Percentiles rank a stretch among this genome's conserved stretches.
phyloP scores from a whole-genome alignment of 2,113 vertebrate species.

The Tyto alba region DNA sequence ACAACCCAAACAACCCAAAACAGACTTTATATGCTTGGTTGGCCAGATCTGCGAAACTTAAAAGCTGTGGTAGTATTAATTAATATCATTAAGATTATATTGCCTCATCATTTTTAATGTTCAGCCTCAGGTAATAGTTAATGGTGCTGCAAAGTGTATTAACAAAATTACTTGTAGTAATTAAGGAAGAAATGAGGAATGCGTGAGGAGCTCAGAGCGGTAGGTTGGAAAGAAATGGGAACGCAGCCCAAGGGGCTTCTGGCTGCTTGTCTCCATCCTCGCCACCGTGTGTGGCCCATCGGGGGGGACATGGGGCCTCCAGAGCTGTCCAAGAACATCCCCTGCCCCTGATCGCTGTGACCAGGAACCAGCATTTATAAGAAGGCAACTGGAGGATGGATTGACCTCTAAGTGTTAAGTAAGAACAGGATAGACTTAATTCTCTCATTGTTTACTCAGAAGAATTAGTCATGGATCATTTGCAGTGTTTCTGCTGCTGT shows the following conservation, averaged over 20 bases:
- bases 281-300: background rate
- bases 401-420: background rate
- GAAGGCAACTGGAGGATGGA: background rate
- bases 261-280: background rate
- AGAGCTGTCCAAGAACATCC: background rate
- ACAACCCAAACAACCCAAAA: background rate
- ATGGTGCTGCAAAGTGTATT: constrained; percentile 75
- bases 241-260: background rate
- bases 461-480: constrained; percentile 13
- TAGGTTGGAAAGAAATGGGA: constrained; percentile 27
- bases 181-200: constrained; percentile 59
- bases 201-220: constrained; percentile 26
- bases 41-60: constrained; percentile 14
- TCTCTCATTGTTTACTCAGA: background rate
- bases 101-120: constrained; percentile 68
- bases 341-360: background rate
- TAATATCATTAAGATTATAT: constrained; percentile 68
- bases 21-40: background rate
- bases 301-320: background rate
- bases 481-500: background rate
- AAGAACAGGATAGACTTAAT: background rate
- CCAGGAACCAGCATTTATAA: background rate
- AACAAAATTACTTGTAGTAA: constrained; percentile 74
- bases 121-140: constrained; percentile 73
- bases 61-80: constrained; percentile 31